phyloP scores from a whole-genome alignment of 2,113 vertebrate genomes.

The Ptilorrhoa leucosticta region DNA sequence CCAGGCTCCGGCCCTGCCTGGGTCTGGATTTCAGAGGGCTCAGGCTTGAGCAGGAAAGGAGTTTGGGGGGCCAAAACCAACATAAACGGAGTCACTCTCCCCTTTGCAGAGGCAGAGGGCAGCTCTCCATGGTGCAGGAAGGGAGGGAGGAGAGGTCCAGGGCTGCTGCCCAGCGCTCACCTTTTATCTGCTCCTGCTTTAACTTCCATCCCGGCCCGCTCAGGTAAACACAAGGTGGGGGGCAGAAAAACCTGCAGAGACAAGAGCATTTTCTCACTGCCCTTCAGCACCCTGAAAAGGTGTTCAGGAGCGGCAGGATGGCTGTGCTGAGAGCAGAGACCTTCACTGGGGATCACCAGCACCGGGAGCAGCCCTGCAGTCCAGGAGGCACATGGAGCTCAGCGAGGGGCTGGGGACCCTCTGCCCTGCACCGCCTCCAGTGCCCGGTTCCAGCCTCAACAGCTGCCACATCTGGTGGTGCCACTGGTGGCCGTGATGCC shows the following conservation, averaged over 20 bases:
- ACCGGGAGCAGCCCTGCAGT: fast-evolving
- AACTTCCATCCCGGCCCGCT: constrained; percentile 85
- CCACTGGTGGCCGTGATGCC: background rate
- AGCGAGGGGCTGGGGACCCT: background rate
- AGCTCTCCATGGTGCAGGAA: fast-evolving
- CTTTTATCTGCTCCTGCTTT: constrained; percentile 82
- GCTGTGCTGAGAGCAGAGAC: background rate
- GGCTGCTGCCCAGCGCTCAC: constrained; percentile 44
- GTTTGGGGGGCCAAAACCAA: background rate
- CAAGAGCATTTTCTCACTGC: background rate
- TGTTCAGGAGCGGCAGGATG: fast-evolving
- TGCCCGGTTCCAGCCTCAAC: background rate
- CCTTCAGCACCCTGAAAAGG: background rate
- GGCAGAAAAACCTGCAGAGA: constrained; percentile 89
- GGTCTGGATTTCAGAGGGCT: background rate
- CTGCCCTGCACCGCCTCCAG: background rate
- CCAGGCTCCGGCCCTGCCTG: background rate
- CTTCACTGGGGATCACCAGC: background rate
- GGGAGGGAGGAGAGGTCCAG: background rate
- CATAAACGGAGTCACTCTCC: background rate
- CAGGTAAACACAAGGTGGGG: constrained; percentile 93
- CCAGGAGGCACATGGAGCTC: fast-evolving
- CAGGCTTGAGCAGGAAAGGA: background rate
- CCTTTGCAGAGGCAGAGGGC: background rate
- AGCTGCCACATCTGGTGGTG: background rate